Base-by-base conservation (phyloP, 1,140 invertebrate genomes). In the Triops cancriformis region DNA sequence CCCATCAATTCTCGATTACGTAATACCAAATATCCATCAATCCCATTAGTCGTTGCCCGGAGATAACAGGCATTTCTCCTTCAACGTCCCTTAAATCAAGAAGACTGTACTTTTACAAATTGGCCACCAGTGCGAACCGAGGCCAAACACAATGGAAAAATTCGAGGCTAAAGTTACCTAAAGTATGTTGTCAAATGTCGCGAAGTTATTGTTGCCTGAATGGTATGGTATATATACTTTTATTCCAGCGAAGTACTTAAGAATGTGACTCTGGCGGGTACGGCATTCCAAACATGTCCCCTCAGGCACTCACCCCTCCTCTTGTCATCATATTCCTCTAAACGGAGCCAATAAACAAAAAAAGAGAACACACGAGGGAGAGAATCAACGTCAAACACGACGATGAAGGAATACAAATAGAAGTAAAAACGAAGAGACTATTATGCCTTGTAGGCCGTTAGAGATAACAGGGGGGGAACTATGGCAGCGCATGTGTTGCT, bases 401-500 rank as follows among this genome's bases (percentile, higher is more conserved):
- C 51, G 23, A 64, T 3, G 51, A 23, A 64, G 4, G 51, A 64
- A 64, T 64, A 64, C 51, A 64, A 23, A 64, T 64, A 64, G 51
- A 64, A 64, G 23, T 64, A 64, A 64, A 64, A 14, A 64, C 14
- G 51, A 64, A 4, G 51, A 64, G 51, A 12, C 51, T 64, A 64
- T 64, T 64, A 64, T 64, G 14, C 51, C 51, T n/a, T 23, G 23
- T 64, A 64, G 51, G 51, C 51, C 18, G 18, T 64, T 64, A 64
- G 18, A 18, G 51, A 64, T 64, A 64, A 64, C 51, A 23, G 51
- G 51, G 31, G 51, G 31, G 7, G 31, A 37, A 64, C 51, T 64
- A 64, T 64, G 51, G 51, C 51, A 64, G 51, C 51, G 51, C 51
- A 64, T 64, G 51, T 64, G 51, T 64, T 64, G 51, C 51, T 64